Percentiles rank a stretch among this genome's conserved stretches.
Evolutionary conservation across 2,888 invertebrate species (phyloP).

Genomic region (Sarcophaga caerulescens): DNA sequence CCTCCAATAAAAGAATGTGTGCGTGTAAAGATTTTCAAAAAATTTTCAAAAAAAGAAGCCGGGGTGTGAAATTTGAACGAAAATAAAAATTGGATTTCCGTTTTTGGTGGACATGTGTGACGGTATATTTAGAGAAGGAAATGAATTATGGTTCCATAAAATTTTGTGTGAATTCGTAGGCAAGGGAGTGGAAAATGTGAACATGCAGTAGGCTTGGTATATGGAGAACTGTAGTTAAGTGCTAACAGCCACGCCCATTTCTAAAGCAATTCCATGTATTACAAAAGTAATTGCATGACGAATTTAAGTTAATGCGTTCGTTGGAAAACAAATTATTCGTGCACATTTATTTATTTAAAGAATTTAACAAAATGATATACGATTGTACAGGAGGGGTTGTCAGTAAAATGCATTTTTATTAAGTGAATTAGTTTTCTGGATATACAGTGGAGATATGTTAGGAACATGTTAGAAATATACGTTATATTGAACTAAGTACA

Average conservation of each 20-base stretch:
- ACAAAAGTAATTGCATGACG: constrained; percentile 36
- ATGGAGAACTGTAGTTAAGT: background rate
- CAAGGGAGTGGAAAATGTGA: background rate
- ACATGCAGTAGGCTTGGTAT: background rate
- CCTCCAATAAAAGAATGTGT: constrained; percentile 37
- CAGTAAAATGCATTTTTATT: background rate
- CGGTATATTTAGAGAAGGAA: constrained; percentile 30
- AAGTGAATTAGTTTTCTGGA: no score
- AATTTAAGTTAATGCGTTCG: constrained; percentile 16
- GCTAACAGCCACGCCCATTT: constrained; percentile 40
- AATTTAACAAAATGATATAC: background rate
- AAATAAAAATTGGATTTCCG: constrained; percentile 44
- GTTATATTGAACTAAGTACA: no score
- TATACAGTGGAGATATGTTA: no score
- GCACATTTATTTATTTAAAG: constrained; percentile 11
- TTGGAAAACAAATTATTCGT: background rate
- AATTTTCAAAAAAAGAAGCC: background rate
- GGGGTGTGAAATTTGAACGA: constrained; percentile 19
- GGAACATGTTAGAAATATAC: no score
- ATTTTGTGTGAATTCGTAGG: background rate
- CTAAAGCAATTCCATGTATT: background rate
- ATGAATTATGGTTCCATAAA: constrained; percentile 34
- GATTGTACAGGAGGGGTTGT: background rate
- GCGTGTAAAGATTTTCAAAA: constrained; percentile 33
- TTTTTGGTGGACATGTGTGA: constrained; percentile 63